Percentiles rank a stretch among this genome's conserved stretches.
These are phyloP conservation scores for Microtus richardsoni DNA, from an alignment of 2,113 vertebrate genomes.

Conservation along the genomic window DNA sequence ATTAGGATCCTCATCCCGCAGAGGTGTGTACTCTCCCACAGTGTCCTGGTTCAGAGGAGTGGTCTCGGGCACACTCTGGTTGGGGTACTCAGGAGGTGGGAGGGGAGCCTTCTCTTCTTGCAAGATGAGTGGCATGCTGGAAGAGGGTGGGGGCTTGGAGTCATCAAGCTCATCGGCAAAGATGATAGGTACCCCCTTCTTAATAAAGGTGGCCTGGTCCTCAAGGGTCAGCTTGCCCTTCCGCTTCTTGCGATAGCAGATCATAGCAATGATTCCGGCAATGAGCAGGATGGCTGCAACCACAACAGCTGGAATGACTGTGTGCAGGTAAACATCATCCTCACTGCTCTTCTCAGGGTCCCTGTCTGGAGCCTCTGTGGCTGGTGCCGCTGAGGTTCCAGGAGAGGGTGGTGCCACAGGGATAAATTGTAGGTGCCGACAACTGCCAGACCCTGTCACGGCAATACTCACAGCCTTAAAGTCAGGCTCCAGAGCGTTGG, in stretches of 20 bases:
- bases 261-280: slow-evolving; percentile 97
- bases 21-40: slow-evolving; percentile 94
- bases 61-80: slow-evolving; percentile 94
- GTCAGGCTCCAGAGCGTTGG: slow-evolving; percentile 93
- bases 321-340: slow-evolving; percentile 96
- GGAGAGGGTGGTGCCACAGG: slow-evolving; percentile 84
- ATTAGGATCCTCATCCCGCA: slow-evolving; percentile 96
- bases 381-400: slow-evolving; percentile 75
- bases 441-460: slow-evolving; percentile 91
- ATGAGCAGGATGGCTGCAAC: slow-evolving; percentile 96
- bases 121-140: slow-evolving; percentile 97
- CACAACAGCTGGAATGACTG: slow-evolving; percentile 96
- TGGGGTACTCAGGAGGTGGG: slow-evolving; percentile 95
- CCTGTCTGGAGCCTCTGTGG: slow-evolving; percentile 86
- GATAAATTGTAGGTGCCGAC: slow-evolving; percentile 91
- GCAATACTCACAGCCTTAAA: slow-evolving; percentile 93
- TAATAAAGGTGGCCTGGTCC: slow-evolving; percentile 98
- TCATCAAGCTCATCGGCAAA: slow-evolving; percentile 97
- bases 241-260: slow-evolving; percentile 98
- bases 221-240: slow-evolving; percentile 97
- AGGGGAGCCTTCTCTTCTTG: slow-evolving; percentile 98
- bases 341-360: slow-evolving; percentile 92
- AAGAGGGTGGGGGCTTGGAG: slow-evolving; percentile 96
- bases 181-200: slow-evolving; percentile 98
- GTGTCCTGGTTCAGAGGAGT: slow-evolving; percentile 95